Base-by-base conservation (phyloP, 2,797 vertebrate genomes). In the Esox lucius region DNA sequence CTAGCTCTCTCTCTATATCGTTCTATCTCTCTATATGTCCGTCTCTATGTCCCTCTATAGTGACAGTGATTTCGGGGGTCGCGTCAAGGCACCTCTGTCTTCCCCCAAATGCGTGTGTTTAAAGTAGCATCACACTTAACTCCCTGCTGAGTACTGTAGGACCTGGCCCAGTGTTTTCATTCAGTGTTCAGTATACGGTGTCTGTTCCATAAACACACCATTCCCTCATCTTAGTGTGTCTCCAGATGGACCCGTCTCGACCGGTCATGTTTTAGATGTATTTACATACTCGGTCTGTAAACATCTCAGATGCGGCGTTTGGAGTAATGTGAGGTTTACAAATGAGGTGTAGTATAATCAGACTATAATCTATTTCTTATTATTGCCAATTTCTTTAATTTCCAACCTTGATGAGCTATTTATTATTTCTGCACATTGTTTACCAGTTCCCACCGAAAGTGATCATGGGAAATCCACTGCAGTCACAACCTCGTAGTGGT, bases 361-460 rank as follows among this genome's bases (percentile, higher is more conserved):
- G 80, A 39, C 80, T 73, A 68, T 80, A 77, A 83, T 87, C 80
- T 62, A 76, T 42, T 86, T 80, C 66, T 73, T 83, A 82, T 80
- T 83, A 79, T 85, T 87, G 68, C 62, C 80, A 77, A 72, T 84
- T 71, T 83, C 78, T 71, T 66, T 81, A 83, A 75, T 75, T 83
- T 78, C 74, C 49, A 80, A 76, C 70, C 73, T 75, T 89, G 83
- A 90, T 90, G 82, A 88, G 81, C 71, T 90, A 86, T 92, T 91
- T 92, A 90, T 92, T 92, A 83, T 90, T 90, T 72, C 77, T 81
- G 35, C 22, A 31, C 68, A 15, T 64, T 92, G 87, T 90, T 89
- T 89, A 85, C 81, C 35, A 66, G 81, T 88, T 86, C 83, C 87
- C 85, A 83, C 72, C 71, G 7, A 56, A 74, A 78, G 84, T 66